Percentiles rank a stretch among this genome's conserved stretches.
These are phyloP conservation scores for Falco novaeseelandiae DNA, from an alignment of 2,797 vertebrate genomes.

Conservation along the genomic window DNA sequence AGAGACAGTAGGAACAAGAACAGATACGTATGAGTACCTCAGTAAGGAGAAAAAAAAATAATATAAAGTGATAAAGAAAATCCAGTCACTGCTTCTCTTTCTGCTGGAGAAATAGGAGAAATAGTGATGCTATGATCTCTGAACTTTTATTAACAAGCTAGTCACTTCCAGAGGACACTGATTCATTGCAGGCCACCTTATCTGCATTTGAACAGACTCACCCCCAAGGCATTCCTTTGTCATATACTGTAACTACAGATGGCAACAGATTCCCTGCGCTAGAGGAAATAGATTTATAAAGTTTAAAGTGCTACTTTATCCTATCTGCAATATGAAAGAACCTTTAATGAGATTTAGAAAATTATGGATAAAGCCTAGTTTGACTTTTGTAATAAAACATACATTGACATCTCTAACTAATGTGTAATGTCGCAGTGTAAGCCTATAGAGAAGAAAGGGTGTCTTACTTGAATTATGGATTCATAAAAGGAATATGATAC, in stretches of 20 bases:
- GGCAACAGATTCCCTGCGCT: background rate
- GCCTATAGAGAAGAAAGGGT: conserved; percentile 27
- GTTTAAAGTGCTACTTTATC: conserved; percentile 65
- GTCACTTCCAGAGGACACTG: conserved; percentile 58
- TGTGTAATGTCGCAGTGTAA: conserved; percentile 16
- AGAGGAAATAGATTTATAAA: conserved; percentile 38
- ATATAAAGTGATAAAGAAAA: background rate
- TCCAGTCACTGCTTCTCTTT: background rate
- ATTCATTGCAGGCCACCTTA: conserved; percentile 59
- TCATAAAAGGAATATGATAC: conserved; percentile 55
- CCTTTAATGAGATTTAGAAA: conserved; percentile 75
- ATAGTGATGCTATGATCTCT: conserved; percentile 39
- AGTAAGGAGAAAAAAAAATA: background rate
- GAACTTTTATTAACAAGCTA: conserved; percentile 51
- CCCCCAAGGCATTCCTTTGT: conserved; percentile 40
- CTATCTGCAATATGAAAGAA: conserved; percentile 59
- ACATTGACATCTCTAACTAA: conserved; percentile 18
- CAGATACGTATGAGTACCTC: background rate
- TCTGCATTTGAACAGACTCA: conserved; percentile 44
- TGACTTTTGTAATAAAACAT: conserved; percentile 64
- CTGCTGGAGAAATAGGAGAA: background rate
- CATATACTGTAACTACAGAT: background rate
- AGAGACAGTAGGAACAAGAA: background rate
- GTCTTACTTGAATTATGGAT: conserved; percentile 66
- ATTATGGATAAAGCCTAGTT: conserved; percentile 57